Percentiles rank a stretch among this genome's conserved stretches.
Conservation (phyloP, 1,140 invertebrate species). For the Patella vulgata region DNA sequence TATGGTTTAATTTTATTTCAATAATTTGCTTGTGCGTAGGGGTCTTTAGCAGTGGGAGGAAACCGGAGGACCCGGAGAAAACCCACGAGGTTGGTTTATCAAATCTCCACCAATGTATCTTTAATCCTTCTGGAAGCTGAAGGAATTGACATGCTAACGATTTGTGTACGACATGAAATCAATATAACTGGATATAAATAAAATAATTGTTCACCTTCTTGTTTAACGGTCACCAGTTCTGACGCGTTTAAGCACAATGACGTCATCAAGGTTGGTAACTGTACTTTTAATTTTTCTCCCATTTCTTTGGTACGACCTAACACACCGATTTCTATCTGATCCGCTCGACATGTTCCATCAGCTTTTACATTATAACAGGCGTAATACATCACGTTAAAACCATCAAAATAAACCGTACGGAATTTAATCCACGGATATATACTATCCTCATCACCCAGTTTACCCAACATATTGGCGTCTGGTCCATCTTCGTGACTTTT, state of each 20-base stretch:
- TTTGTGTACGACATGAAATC: too few species aligned
- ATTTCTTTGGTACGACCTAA: constrained; percentile 3
- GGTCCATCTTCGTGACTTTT: constrained; percentile 9
- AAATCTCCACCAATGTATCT: too few species aligned
- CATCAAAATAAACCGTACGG: constrained; percentile 19
- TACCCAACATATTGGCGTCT: constrained; percentile 9
- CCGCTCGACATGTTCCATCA: constrained; percentile 17
- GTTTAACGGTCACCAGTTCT: constrained; percentile 4
- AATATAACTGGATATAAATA: too few species aligned
- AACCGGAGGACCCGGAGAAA: too few species aligned
- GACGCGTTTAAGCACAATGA: constrained; percentile 2
- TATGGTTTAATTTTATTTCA: too few species aligned
- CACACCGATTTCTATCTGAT: constrained; percentile 20
- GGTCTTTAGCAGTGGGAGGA: too few species aligned
- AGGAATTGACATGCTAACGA: too few species aligned
- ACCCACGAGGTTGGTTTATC: too few species aligned
- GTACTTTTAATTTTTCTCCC: constrained; percentile 6
- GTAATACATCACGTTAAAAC: constrained; percentile 9
- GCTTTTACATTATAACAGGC: constrained; percentile 14
- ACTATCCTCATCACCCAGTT: constrained; percentile 11
- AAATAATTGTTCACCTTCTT: constrained; percentile 12
- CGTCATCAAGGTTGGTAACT: constrained; percentile 2
- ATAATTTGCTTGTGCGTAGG: too few species aligned
- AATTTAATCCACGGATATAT: constrained; percentile 30
- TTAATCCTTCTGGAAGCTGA: too few species aligned